Conservation (phyloP, 2,113 vertebrate genomes). For the Ophiodon elongatus region DNA sequence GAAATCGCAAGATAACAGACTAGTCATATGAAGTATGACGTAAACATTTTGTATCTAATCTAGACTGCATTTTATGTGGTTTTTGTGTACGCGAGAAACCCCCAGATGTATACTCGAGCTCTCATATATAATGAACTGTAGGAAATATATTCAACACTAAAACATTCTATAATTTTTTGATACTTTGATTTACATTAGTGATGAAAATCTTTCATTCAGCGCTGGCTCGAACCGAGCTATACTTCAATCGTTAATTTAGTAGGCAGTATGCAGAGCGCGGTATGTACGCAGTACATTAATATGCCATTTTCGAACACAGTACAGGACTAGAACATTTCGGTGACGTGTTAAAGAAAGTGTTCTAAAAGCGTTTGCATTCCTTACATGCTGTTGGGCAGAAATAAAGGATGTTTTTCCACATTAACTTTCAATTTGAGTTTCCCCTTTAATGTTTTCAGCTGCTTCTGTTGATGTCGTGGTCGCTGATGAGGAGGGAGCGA, state of each 20-base stretch:
- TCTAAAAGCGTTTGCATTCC: neutral
- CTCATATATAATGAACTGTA: neutral
- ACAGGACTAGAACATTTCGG: neutral
- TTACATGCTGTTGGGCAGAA: neutral
- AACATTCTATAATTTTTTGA: too few relatives aligned
- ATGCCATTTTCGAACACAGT: neutral
- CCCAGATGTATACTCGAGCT: neutral
- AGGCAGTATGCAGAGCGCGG: neutral
- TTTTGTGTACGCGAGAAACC: neutral
- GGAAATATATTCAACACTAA: too few relatives aligned
- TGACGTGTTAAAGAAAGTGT: neutral
- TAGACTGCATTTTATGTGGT: neutral
- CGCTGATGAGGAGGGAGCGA: neutral
- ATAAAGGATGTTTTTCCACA: neutral
- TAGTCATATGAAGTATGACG: neutral
- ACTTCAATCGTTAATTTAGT: neutral
- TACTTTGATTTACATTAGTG: neutral
- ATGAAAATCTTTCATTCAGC: neutral
- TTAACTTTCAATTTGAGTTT: neutral
- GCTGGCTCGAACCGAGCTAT: neutral
- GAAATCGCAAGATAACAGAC: neutral
- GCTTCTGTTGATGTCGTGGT: slow-evolving; percentile 39
- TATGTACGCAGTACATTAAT: neutral
- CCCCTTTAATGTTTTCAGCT: slow-evolving; percentile 13
- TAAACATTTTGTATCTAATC: too few relatives aligned